phyloP scores from a whole-genome alignment of 2,888 invertebrate genomes.

The Cheilosia vulpina region DNA sequence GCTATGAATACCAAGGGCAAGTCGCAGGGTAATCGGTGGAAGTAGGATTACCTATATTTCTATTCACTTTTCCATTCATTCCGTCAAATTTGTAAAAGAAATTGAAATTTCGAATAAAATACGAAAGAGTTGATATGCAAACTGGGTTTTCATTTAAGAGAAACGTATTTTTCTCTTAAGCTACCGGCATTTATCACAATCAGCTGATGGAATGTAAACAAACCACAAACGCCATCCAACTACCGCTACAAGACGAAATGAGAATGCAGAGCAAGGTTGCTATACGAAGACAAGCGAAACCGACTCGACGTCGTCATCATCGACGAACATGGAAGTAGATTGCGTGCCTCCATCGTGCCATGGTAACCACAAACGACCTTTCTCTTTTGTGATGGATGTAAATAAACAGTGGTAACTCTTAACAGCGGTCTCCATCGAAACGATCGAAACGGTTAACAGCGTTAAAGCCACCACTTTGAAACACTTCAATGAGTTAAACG shows the following conservation, averaged over 20 bases:
- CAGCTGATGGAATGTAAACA: slow-evolving; percentile 71
- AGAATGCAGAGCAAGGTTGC: slow-evolving; percentile 71
- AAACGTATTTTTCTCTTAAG: slow-evolving; percentile 33
- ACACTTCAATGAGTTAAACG: slow-evolving; percentile 41
- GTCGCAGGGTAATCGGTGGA: slow-evolving; percentile 80
- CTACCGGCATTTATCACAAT: slow-evolving; percentile 48
- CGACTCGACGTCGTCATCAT: neutral
- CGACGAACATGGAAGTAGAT: slow-evolving; percentile 60
- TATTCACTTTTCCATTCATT: neutral
- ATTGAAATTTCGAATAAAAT: slow-evolving; percentile 12
- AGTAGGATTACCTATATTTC: slow-evolving; percentile 72
- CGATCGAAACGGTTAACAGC: slow-evolving; percentile 70
- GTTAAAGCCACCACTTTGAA: slow-evolving; percentile 47
- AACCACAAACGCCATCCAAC: slow-evolving; percentile 1
- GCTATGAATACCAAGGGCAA: slow-evolving; percentile 74
- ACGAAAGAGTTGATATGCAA: slow-evolving; percentile 55
- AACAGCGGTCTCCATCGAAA: slow-evolving; percentile 72
- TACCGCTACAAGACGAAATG: neutral
- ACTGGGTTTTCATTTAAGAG: slow-evolving; percentile 51
- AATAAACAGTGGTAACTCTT: slow-evolving; percentile 61
- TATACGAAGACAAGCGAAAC: slow-evolving; percentile 17
- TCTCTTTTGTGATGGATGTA: slow-evolving; percentile 64
- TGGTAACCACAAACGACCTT: slow-evolving; percentile 70
- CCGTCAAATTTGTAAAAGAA: neutral
- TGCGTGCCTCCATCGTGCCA: slow-evolving; percentile 32